Percentiles rank a stretch among this genome's conserved stretches.
Conservation (phyloP, 2,797 vertebrate species). For the Oreochromis mossambicus region DNA sequence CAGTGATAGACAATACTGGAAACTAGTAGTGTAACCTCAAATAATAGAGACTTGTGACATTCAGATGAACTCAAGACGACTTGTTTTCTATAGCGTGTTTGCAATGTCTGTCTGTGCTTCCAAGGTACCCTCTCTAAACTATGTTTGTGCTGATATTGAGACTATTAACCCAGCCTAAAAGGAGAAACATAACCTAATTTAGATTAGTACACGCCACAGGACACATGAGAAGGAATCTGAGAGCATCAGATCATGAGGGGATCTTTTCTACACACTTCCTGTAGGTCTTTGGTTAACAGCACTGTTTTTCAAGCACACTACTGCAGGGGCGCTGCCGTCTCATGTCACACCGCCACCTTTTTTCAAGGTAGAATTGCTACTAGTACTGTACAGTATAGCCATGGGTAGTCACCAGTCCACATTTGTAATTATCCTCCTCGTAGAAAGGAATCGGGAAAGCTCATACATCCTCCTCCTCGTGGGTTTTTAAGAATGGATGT, state of each 20-base stretch:
- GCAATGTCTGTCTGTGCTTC: slow-evolving; percentile 76
- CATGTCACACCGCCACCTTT: slow-evolving; percentile 35
- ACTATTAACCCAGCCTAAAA: slow-evolving; percentile 67
- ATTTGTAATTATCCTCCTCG: slow-evolving; percentile 58
- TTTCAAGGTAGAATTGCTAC: slow-evolving; percentile 58
- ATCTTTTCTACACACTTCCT: slow-evolving; percentile 61
- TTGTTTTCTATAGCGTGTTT: slow-evolving; percentile 74
- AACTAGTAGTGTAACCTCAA: slow-evolving; percentile 69
- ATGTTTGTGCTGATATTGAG: slow-evolving; percentile 64
- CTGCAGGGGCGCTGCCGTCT: slow-evolving; percentile 53
- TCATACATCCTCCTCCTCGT: slow-evolving; percentile 39
- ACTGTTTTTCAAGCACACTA: slow-evolving; percentile 76
- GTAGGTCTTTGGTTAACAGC: slow-evolving; percentile 64
- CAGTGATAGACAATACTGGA: slow-evolving; percentile 71
- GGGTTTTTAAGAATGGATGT: slow-evolving; percentile 61
- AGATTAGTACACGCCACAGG: slow-evolving; percentile 44
- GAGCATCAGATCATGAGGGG: slow-evolving; percentile 37
- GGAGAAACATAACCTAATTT: slow-evolving; percentile 54
- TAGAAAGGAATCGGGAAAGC: slow-evolving; percentile 44
- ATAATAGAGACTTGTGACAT: slow-evolving; percentile 69
- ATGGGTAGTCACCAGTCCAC: slow-evolving; percentile 53
- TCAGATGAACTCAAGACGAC: slow-evolving; percentile 66
- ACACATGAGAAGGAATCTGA: slow-evolving; percentile 46
- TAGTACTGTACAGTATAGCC: slow-evolving; percentile 69
- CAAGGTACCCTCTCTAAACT: slow-evolving; percentile 76